These are phyloP conservation scores for Numenius phaeopus DNA, from an alignment of 2,797 vertebrate species.

Conservation along the genomic window DNA sequence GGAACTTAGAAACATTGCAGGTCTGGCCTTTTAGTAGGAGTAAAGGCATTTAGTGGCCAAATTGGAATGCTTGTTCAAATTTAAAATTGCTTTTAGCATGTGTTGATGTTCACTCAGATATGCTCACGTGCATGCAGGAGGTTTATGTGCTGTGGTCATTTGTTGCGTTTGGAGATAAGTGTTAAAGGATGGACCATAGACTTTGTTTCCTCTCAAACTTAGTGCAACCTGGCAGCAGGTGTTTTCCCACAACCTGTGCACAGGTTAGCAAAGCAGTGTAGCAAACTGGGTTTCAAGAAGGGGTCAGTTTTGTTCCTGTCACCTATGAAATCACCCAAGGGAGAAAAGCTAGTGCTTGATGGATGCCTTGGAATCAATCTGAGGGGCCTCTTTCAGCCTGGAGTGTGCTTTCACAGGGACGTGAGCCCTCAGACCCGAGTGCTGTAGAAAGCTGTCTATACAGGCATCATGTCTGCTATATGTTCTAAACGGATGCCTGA, in stretches of 20 bases:
- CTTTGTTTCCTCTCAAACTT: neutral
- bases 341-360: neutral
- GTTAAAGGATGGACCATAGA: neutral
- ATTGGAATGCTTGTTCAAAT: neutral
- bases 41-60: neutral
- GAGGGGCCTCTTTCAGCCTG: neutral
- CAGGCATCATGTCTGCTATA: accelerated
- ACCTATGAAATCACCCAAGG: neutral
- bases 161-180: neutral
- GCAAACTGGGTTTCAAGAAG: neutral
- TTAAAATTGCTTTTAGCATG: neutral
- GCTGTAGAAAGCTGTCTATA: neutral
- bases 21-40: neutral
- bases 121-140: accelerated
- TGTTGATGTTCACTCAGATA: neutral
- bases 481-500: neutral
- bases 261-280: neutral
- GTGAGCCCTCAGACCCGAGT: neutral
- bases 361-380: neutral
- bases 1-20: neutral
- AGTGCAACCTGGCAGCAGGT: neutral
- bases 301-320: neutral
- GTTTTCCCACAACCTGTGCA: neutral
- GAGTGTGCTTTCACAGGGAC: neutral
- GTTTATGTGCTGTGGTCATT: neutral